Evolutionary conservation across 2,888 invertebrate species (phyloP), one percentile per base, ranked within the genome.

Genomic region (Drosophila crucigera): DNA sequence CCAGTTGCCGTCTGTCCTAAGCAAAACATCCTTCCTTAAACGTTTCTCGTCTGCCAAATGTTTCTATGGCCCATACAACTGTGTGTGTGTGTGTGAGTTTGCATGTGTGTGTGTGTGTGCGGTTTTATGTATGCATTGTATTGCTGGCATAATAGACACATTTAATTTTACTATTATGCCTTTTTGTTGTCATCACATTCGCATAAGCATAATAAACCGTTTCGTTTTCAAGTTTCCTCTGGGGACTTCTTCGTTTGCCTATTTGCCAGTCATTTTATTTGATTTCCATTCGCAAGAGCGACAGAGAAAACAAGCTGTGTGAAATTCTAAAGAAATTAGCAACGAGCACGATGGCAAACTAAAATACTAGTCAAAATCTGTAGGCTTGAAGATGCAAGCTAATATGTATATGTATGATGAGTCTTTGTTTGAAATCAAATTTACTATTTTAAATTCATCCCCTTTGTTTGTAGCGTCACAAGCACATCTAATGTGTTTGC

Each of bases 161-260:
- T 91, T 91, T 91, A 91, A 91, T 91, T 91, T 91, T 91, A 91
- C 91, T 91, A 91, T 91, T 91, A 91, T 91, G 89, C 80, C 89
- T 83, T 91, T 89, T 91, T 91, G 91, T 87, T 91, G 91, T 83
- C 89, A 88, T 85, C 89, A 78, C 86, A 89, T 89, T 84, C 84
- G 84, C 89, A 89, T 89, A 83, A 89, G 78, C 82, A 81, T 83
- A 83, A 83, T 89, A 90, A 90, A 88, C 88, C 81, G 89, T 89
- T 86, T 81, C 89, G 73, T 78, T 88, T 88, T 84, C 91, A 89
- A 88, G 84, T 81, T 90, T 78, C 77, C 80, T 69, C 66, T 66
- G 65, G 73, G 80, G 74, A 75, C 66, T 67, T 60, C 64, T 76
- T 49, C 71, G 55, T 72, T 62, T 72, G 76, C 80, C 78, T 73